These are phyloP conservation scores for Thermophis baileyi DNA, from an alignment of 2,113 vertebrate genomes.

Conservation along the genomic window DNA sequence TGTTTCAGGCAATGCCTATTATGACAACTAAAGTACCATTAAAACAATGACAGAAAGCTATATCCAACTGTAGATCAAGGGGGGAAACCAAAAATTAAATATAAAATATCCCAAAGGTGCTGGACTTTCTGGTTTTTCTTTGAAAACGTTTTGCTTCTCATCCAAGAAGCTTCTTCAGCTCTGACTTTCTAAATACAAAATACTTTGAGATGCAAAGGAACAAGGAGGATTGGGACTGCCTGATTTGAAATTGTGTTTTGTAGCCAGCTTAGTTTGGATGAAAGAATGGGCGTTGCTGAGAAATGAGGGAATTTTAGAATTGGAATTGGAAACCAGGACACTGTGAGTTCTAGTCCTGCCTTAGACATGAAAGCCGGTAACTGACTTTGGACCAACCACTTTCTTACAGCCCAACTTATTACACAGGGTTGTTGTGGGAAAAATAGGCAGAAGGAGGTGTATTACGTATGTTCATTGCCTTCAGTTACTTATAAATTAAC, in stretches of 20 bases:
- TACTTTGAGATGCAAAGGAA: not conserved
- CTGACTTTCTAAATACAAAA: not conserved
- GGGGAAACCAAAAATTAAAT: not conserved
- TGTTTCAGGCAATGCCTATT: not conserved
- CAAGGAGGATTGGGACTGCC: not conserved
- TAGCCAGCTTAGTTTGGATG: not conserved
- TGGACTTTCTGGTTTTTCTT: too few species aligned
- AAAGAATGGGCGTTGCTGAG: not conserved
- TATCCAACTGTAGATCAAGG: not conserved
- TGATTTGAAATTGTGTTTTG: not conserved
- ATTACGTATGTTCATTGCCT: too few species aligned
- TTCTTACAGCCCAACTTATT: too few species aligned
- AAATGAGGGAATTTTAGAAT: not conserved
- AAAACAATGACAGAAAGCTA: not conserved
- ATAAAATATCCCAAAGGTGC: not conserved
- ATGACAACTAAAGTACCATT: not conserved
- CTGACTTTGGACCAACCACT: too few species aligned
- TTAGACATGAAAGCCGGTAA: not conserved
- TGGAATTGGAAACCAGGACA: not conserved
- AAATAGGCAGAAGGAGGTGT: too few species aligned
- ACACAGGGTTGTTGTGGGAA: too few species aligned
- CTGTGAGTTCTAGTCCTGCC: not conserved
- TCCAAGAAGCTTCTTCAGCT: too few species aligned
- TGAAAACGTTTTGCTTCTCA: too few species aligned
- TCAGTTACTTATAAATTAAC: too few species aligned